Conservation (phyloP, 1,140 invertebrate species). For the Laupala kohalensis region DNA sequence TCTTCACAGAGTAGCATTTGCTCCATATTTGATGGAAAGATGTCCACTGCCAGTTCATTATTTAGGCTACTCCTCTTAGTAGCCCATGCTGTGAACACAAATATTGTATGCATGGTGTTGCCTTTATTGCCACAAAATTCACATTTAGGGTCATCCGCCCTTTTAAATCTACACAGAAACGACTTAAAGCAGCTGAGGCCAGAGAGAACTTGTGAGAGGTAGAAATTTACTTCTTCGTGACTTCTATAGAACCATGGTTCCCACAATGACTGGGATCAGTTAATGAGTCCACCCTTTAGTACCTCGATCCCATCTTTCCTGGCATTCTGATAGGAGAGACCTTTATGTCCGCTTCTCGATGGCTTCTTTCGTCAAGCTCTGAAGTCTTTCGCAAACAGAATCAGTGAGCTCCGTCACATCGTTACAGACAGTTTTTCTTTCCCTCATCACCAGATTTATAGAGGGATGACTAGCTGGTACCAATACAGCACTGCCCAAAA, state of each 20-base stretch:
- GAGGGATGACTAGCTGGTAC: neutral
- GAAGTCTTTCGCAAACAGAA: neutral
- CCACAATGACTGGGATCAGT: neutral
- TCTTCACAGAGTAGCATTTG: neutral
- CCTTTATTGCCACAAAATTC: neutral
- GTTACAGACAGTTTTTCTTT: neutral
- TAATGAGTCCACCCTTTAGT: neutral
- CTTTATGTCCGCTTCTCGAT: neutral
- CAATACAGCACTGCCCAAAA: neutral
- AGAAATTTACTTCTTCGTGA: conserved; percentile 18
- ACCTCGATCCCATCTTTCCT: neutral
- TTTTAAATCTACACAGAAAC: conserved; percentile 18
- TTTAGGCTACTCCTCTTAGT: neutral
- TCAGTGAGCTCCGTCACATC: neutral
- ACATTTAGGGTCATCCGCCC: neutral
- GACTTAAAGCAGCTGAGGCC: conserved; percentile 26
- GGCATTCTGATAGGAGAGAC: neutral
- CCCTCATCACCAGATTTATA: neutral
- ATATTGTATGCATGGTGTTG: neutral
- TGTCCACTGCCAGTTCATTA: neutral
- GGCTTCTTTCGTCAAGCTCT: neutral
- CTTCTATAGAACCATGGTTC: conserved; percentile 13
- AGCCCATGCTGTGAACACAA: neutral
- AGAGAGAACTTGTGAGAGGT: conserved; percentile 21
- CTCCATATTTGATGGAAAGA: neutral